phyloP scores from a whole-genome alignment of 2,888 invertebrate species.

The Nebria salina region DNA sequence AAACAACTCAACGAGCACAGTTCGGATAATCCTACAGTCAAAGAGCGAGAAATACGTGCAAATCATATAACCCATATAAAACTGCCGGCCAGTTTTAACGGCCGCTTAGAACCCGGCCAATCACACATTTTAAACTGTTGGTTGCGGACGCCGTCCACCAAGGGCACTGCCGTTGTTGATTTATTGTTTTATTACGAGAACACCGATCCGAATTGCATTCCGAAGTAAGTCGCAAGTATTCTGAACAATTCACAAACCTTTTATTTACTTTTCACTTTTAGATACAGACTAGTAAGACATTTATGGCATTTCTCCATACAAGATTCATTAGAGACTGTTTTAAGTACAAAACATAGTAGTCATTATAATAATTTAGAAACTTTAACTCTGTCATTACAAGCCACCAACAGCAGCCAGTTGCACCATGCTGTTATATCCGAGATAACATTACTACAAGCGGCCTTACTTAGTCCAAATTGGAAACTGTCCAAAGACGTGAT shows the following conservation, averaged over 20 bases:
- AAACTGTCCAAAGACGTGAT: constrained; percentile 58
- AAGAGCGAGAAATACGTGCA: constrained; percentile 59
- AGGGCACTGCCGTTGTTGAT: constrained; percentile 72
- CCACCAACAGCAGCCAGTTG: constrained; percentile 75
- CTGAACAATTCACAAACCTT: neutral
- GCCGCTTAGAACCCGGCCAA: constrained; percentile 66
- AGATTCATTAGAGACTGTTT: constrained; percentile 69
- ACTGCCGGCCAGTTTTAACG: constrained; percentile 56
- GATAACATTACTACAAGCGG: constrained; percentile 69
- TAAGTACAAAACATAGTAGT: constrained; percentile 63
- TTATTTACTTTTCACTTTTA: constrained; percentile 51
- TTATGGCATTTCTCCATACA: constrained; percentile 71
- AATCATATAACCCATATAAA: constrained; percentile 62
- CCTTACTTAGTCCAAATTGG: constrained; percentile 72
- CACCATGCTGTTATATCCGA: constrained; percentile 69
- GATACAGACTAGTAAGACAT: constrained; percentile 72
- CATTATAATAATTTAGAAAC: constrained; percentile 64
- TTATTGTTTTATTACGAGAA: constrained; percentile 80
- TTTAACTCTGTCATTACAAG: constrained; percentile 73
- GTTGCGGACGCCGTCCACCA: constrained; percentile 74
- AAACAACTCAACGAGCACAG: constrained; percentile 39
- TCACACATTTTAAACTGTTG: constrained; percentile 69
- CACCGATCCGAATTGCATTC: constrained; percentile 55
- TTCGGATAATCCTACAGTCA: constrained; percentile 54
- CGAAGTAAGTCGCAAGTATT: constrained; percentile 54